A percentile compares a stretch with the other conserved stretches of the same genome.
These are phyloP conservation scores for Gallinago stenura DNA, from an alignment of 2,797 vertebrate species.

Conservation along the genomic window DNA sequence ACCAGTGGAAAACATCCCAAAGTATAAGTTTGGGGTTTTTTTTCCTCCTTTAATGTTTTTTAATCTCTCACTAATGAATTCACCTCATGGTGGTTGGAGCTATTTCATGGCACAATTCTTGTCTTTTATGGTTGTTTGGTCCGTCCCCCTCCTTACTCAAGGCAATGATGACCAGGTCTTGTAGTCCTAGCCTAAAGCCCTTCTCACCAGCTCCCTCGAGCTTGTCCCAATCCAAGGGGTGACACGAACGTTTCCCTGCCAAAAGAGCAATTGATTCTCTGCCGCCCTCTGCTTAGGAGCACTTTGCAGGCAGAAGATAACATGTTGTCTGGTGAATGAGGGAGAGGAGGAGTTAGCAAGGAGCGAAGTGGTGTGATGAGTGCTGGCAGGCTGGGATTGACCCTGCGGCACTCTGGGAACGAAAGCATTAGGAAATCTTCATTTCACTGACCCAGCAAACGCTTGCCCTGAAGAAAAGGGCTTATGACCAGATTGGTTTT, in stretches of 20 bases:
- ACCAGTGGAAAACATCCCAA: background rate
- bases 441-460: background rate
- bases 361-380: background rate
- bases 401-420: background rate
- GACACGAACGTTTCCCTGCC: background rate
- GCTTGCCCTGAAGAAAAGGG: background rate
- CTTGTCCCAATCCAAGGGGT: background rate
- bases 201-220: background rate
- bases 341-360: background rate
- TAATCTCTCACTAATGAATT: background rate
- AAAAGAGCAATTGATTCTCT: background rate
- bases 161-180: background rate
- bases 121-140: background rate
- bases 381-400: background rate
- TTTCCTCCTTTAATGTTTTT: background rate
- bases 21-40: background rate
- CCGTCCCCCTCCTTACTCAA: background rate
- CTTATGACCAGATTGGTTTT: background rate
- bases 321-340: background rate
- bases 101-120: background rate
- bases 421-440: background rate
- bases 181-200: background rate
- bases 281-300: background rate
- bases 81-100: background rate
- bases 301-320: background rate